phyloP scores from a whole-genome alignment of 2,113 vertebrate genomes.

The Rhinichthys klamathensis region DNA sequence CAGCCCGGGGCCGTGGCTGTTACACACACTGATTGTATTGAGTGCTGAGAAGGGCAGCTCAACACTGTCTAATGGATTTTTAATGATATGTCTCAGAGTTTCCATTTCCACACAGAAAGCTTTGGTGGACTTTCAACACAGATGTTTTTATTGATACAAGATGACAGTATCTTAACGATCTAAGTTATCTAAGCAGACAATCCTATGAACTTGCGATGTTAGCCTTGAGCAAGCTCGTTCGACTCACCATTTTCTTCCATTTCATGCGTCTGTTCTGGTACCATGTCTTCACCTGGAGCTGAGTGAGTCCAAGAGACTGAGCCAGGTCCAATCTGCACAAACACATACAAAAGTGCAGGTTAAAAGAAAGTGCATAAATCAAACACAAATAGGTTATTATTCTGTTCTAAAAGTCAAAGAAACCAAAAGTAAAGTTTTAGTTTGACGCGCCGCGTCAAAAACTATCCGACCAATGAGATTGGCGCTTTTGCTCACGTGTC shows the following conservation, averaged over 20 bases:
- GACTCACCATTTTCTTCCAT: conserved; percentile 98
- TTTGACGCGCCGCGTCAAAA: no score
- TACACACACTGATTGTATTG: conserved; percentile 31
- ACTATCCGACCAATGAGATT: no score
- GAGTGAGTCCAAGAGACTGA: conserved; percentile 93
- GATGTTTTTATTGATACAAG: conserved; percentile 22
- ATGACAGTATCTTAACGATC: background rate
- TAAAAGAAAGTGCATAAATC: conserved; percentile 23
- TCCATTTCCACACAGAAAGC: conserved; percentile 20
- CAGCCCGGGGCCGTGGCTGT: background rate
- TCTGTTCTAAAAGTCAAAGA: background rate
- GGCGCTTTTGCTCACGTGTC: no score
- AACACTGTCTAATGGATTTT: conserved; percentile 56
- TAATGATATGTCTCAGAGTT: conserved; percentile 53
- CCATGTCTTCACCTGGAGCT: conserved; percentile 99
- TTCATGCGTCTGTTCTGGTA: conserved; percentile 99
- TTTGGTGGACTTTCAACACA: conserved; percentile 34
- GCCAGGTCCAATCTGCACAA: conserved; percentile 89
- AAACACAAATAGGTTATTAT: background rate
- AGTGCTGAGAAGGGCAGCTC: conserved; percentile 37
- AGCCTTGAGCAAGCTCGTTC: background rate
- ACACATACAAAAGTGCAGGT: conserved; percentile 37
- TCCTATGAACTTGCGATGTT: background rate
- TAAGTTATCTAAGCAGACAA: background rate
- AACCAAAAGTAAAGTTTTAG: background rate